These are phyloP conservation scores for Crocuta crocuta DNA, from an alignment of 2,113 vertebrate genomes.

Conservation along the genomic window DNA sequence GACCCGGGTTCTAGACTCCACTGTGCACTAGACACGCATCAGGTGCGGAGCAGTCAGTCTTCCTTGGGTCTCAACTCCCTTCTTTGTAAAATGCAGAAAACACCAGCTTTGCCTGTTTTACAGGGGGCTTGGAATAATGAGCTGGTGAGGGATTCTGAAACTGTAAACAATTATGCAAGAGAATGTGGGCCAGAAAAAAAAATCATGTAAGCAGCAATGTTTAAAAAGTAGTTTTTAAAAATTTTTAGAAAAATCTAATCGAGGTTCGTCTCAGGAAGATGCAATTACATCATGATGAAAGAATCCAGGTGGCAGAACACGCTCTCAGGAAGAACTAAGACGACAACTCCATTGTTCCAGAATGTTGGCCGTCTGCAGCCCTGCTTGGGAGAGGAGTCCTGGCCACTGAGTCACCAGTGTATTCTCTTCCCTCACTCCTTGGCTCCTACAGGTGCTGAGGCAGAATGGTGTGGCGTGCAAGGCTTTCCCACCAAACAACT, in stretches of 20 bases:
- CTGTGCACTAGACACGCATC: not conserved
- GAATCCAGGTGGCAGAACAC: not conserved
- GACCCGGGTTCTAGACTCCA: not conserved
- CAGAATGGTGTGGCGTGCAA: too few relatives aligned
- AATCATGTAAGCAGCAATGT: not conserved
- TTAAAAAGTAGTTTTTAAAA: not conserved
- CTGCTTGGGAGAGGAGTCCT: not conserved
- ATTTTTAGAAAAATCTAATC: not conserved
- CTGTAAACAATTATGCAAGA: not conserved
- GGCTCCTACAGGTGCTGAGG: not conserved
- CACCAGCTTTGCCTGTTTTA: not conserved
- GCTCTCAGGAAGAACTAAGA: not conserved
- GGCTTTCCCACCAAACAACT: not conserved
- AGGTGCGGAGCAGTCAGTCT: not conserved
- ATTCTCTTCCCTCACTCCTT: not conserved
- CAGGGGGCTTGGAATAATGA: not conserved
- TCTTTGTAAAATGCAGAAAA: not conserved
- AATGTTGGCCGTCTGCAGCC: not conserved
- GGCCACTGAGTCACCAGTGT: not conserved
- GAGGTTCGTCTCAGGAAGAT: not conserved
- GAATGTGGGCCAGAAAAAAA: not conserved
- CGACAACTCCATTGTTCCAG: not conserved
- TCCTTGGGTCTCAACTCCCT: not conserved
- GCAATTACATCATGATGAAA: not conserved
- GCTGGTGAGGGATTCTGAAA: constrained; percentile 5